Percentiles rank a stretch among this genome's conserved stretches.
Evolutionary conservation across 1,140 invertebrate genomes (phyloP).

Genomic region (Drosophila eugracilis): DNA sequence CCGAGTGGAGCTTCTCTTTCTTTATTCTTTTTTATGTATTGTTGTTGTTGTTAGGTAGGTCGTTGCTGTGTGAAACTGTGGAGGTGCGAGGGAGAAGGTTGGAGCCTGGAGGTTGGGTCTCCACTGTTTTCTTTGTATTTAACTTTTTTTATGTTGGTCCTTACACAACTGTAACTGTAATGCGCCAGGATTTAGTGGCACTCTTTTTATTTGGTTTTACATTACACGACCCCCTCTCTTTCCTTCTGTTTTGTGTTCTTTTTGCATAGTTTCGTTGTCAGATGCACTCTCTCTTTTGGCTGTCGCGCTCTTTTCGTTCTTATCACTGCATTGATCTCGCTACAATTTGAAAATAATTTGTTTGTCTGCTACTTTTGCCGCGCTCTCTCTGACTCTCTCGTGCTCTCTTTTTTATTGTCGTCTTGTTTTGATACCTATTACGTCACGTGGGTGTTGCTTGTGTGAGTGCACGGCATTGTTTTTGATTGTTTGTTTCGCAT

Average conservation of each 20-base stretch:
- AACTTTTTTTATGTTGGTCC: slow-evolving; percentile 54
- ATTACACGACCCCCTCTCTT: slow-evolving; percentile 8
- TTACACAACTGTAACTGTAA: slow-evolving; percentile 78
- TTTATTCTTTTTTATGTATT: slow-evolving; percentile 18
- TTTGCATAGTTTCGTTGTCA: slow-evolving; percentile 47
- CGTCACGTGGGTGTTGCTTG: slow-evolving; percentile 51
- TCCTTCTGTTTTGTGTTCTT: slow-evolving; percentile 4
- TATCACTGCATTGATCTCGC: slow-evolving; percentile 73
- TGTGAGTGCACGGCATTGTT: slow-evolving; percentile 26
- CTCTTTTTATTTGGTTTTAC: too few relatives aligned
- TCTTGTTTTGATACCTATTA: slow-evolving; percentile 61
- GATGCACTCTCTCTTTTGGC: slow-evolving; percentile 22
- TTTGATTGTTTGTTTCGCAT: slow-evolving; percentile 22
- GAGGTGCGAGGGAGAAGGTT: slow-evolving; percentile 3
- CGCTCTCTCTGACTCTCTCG: slow-evolving; percentile 4
- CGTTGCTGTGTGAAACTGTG: slow-evolving; percentile 24
- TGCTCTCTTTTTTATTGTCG: slow-evolving; percentile 4
- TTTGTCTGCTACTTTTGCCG: slow-evolving; percentile 57
- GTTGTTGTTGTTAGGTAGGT: slow-evolving; percentile 66
- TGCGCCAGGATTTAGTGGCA: slow-evolving; percentile 70
- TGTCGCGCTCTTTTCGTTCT: slow-evolving; percentile 9
- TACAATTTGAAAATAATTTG: slow-evolving; percentile 75
- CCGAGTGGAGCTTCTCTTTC: slow-evolving; percentile 38
- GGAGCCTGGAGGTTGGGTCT: slow-evolving; percentile 24
- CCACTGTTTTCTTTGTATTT: slow-evolving; percentile 1